Conservation (phyloP, 53 echinoderm and acorn worm species). For the Henricia sp. region DNA sequence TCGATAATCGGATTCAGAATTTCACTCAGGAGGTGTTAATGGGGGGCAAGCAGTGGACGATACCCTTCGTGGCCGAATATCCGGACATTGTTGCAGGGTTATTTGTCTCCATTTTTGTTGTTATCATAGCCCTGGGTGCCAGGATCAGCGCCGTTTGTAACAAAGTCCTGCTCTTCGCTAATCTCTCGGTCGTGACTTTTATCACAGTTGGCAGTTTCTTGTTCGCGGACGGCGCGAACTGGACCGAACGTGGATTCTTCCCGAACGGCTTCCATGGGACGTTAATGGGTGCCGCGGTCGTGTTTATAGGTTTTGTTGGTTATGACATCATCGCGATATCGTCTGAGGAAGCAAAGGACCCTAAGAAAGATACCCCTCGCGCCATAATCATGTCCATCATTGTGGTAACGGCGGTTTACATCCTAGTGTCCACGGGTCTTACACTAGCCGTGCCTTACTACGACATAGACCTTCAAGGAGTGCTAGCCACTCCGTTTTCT, state of each 20-base stretch:
- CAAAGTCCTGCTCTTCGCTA: background rate
- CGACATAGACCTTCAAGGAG: conserved; percentile 52
- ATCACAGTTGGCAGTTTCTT: conserved; percentile 42
- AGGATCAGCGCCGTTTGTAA: conserved; percentile 42
- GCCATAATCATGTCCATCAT: conserved; percentile 55
- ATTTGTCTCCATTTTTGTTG: background rate
- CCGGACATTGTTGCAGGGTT: conserved; percentile 59
- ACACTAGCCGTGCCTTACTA: conserved; percentile 71
- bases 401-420: conserved; percentile 51
- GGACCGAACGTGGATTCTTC: conserved; percentile 61
- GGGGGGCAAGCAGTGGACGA: conserved; percentile 67
- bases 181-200: conserved; percentile 15
- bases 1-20: conserved; percentile 47
- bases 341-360: conserved; percentile 70
- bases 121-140: conserved; percentile 40
- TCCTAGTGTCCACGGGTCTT: conserved; percentile 52
- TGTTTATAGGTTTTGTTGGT: conserved; percentile 77
- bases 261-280: conserved; percentile 67
- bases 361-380: conserved; percentile 58
- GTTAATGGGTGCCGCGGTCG: conserved; percentile 65
- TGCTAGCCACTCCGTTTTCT: conserved; percentile 65
- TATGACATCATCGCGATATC: conserved; percentile 79
- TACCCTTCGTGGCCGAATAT: conserved; percentile 38
- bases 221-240: conserved; percentile 61
- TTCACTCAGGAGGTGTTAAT: conserved; percentile 58